These are phyloP conservation scores for Tringa solitaria DNA, from an alignment of 2,113 vertebrate genomes.

Conservation along the genomic window DNA sequence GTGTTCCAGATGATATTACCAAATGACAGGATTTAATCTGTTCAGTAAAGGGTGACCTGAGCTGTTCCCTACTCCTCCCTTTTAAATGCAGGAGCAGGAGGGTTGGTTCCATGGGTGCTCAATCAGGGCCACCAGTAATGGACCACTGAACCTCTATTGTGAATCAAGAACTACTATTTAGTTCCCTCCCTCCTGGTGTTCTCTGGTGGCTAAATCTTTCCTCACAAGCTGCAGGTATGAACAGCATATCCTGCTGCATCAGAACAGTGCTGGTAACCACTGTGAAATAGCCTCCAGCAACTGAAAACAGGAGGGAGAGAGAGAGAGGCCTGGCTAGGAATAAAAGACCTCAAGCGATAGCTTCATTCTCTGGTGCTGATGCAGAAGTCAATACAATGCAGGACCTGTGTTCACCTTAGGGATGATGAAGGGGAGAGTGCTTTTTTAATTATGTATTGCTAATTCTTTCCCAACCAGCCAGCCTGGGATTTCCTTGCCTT, in stretches of 20 bases:
- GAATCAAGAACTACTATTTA: neutral
- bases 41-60: neutral
- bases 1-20: neutral
- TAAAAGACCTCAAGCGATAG: neutral
- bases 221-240: neutral
- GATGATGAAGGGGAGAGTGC: neutral
- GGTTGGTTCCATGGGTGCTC: neutral
- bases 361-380: neutral
- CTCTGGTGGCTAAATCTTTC: constrained; percentile 20
- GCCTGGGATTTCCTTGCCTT: constrained; percentile 38
- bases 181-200: neutral
- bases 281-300: constrained; percentile 15
- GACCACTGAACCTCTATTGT: neutral
- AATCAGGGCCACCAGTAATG: neutral
- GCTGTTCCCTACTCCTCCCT: neutral
- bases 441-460: constrained; percentile 20
- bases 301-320: neutral
- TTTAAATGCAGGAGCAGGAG: neutral
- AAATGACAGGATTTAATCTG: neutral
- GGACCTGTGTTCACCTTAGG: neutral
- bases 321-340: neutral
- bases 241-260: neutral
- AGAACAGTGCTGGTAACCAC: neutral
- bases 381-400: neutral
- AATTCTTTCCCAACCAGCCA: constrained; percentile 18